Evolutionary conservation across 1,140 invertebrate genomes (phyloP).

Genomic region (Myzus persicae): DNA sequence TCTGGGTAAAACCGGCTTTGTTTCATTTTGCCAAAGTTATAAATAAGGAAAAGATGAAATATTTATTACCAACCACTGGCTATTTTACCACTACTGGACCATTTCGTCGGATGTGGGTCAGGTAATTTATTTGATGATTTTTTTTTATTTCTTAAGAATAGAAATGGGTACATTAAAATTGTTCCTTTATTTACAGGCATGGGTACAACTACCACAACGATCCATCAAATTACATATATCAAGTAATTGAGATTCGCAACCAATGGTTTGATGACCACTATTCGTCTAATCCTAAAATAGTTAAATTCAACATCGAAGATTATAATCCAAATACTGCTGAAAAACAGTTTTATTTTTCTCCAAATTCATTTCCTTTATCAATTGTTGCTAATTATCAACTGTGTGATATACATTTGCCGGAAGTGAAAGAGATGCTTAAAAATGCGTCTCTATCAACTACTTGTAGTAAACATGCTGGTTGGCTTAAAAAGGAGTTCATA

Average conservation of each 20-base stretch:
- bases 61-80: constrained; percentile 48
- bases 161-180: neutral
- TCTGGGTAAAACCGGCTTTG: constrained; percentile 50
- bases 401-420: constrained; percentile 54
- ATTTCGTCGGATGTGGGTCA: constrained; percentile 54
- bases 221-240: constrained; percentile 56
- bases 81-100: constrained; percentile 54
- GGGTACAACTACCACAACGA: constrained; percentile 48
- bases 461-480: constrained; percentile 50
- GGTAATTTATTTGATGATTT: constrained; percentile 17
- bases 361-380: constrained; percentile 54
- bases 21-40: constrained; percentile 56
- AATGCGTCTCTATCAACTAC: constrained; percentile 35
- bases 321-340: constrained; percentile 42
- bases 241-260: constrained; percentile 45
- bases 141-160: neutral
- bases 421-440: constrained; percentile 52
- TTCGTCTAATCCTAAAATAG: constrained; percentile 28
- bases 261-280: constrained; percentile 49
- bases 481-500: constrained; percentile 49
- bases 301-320: constrained; percentile 34
- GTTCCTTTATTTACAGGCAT: constrained; percentile 33
- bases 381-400: constrained; percentile 55
- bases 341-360: constrained; percentile 58
- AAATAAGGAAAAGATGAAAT: constrained; percentile 56